These are phyloP conservation scores for Sphenodon punctatus DNA, from an alignment of 2,797 vertebrate species.

Conservation along the genomic window DNA sequence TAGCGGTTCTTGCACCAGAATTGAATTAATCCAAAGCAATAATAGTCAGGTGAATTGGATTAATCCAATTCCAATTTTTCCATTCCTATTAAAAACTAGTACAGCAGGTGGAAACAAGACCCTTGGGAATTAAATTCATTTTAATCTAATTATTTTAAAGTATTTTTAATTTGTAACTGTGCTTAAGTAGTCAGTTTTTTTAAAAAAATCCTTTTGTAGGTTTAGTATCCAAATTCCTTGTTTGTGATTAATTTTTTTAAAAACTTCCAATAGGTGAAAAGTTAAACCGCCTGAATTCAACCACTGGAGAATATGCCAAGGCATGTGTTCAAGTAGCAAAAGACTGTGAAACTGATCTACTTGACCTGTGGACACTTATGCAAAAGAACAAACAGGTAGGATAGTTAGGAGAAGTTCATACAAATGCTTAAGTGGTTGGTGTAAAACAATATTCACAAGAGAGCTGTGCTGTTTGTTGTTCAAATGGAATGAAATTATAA, in stretches of 20 bases:
- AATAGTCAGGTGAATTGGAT: too few species aligned
- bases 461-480: not conserved
- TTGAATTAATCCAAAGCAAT: too few species aligned
- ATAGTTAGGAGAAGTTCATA: not conserved
- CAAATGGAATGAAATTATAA: not conserved
- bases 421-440: not conserved
- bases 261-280: conserved; percentile 72
- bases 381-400: conserved; percentile 86
- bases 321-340: conserved; percentile 82
- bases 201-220: not conserved
- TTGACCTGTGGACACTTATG: conserved; percentile 96
- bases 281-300: conserved; percentile 85
- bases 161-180: not conserved
- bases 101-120: too few species aligned
- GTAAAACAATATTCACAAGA: rapidly evolving
- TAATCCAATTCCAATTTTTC: too few species aligned
- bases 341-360: conserved; percentile 81
- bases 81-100: too few species aligned
- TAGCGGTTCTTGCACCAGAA: too few species aligned
- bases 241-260: not conserved
- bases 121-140: too few species aligned
- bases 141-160: too few species aligned
- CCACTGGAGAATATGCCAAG: conserved; percentile 85
- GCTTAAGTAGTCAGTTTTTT: too few species aligned
- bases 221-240: too few species aligned